Base-by-base conservation (phyloP, 2,797 vertebrate species). In the Smutsia temminckii region DNA sequence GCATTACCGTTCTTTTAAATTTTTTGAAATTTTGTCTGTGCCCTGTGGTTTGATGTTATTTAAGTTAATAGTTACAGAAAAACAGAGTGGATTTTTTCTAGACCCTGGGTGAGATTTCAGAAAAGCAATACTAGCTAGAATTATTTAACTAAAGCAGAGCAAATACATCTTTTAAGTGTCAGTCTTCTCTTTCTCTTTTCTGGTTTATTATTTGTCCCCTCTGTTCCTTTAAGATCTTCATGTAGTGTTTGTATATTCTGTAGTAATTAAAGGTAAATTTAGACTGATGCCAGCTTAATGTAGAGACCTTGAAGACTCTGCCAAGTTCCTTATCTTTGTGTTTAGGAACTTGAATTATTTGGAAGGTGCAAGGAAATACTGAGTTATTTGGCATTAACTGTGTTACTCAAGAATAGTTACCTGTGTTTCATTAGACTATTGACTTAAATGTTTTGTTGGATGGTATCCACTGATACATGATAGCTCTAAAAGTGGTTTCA, bases 101-200 rank as follows among this genome's bases (percentile, higher is more conserved):
- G 77, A 75, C 49, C 17, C 42, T 85, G 46, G 83, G 53, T 40
- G 51, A 83, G 81, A 75, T 59, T 92, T 92, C 29, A 92, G 74
- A 91, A 66, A 83, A 96, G 21, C 29, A 83, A 2, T 23, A 29
- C n/a, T 69, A n/a, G 90, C 92, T 95, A 95, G 97, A 96, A 96
- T 96, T 97, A 93, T 95, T 96, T 85, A 93, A 93, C 71, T 85
- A 27, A 93, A 75, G 5, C 59, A 91, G 64, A 68, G 18, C 77
- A 92, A 95, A 95, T 96, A 66, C 9, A 77, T 96, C 37, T 77
- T 90, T 90, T 92, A 66, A 93, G 96, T 84, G 0, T 3, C 0
- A 55, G 66, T 69, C 51, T 79, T 72, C 66, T 91, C n/a, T 95
- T 94, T 94, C 84, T 61, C 80, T 37, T n/a, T 71, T 78, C 57